These are phyloP conservation scores for Anarhynchus alexandrinus DNA, from an alignment of 2,113 vertebrate species.

Conservation along the genomic window DNA sequence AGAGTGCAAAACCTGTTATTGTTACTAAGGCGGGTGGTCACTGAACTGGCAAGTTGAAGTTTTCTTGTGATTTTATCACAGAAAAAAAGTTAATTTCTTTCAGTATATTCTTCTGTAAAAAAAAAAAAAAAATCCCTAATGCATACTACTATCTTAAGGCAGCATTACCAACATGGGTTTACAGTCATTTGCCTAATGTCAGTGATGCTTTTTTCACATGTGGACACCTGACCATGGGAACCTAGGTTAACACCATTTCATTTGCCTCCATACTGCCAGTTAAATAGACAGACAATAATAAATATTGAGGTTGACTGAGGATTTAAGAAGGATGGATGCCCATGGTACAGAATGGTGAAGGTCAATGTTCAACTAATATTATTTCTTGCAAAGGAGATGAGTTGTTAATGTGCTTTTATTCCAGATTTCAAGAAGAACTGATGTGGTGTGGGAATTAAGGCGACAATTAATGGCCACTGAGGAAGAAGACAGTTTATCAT, in stretches of 20 bases:
- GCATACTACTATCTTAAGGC: not conserved
- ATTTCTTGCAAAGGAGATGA: not conserved
- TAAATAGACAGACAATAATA: not conserved
- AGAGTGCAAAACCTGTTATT: not conserved
- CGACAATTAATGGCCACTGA: constrained; percentile 57
- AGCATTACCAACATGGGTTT: not conserved
- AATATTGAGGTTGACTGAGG: not conserved
- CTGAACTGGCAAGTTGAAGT: not conserved
- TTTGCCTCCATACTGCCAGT: not conserved
- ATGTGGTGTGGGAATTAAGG: not conserved
- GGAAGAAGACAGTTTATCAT: not conserved
- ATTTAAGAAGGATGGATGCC: not conserved
- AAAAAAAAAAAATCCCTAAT: not conserved
- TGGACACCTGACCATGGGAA: not conserved
- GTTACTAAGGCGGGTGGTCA: not conserved
- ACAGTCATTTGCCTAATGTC: not conserved
- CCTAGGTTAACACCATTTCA: not conserved
- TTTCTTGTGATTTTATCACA: not conserved
- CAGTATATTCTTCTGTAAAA: not conserved
- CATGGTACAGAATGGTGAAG: not conserved
- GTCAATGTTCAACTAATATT: not conserved
- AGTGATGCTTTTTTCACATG: not conserved
- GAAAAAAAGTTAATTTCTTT: not conserved
- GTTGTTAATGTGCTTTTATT: constrained; percentile 4
- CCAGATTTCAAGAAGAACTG: constrained; percentile 52